phyloP scores from a whole-genome alignment of 2,888 invertebrate genomes.

The Tipula confusa region DNA sequence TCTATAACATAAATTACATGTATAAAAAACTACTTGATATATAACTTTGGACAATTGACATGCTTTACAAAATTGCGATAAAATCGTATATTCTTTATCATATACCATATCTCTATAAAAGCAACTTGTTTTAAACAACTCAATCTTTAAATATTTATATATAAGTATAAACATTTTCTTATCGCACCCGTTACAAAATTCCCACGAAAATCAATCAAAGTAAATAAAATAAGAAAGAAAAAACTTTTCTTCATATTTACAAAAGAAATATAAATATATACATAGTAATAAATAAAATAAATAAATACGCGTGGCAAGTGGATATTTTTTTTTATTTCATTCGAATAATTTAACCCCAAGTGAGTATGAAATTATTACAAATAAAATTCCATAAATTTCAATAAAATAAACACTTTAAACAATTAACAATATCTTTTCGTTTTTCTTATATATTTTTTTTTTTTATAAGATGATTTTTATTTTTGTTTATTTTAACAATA shows the following conservation, averaged over 20 bases:
- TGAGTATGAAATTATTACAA: constrained; percentile 16
- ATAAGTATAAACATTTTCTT: not conserved
- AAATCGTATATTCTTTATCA: not conserved
- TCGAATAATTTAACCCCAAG: constrained; percentile 25
- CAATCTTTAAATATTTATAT: constrained; percentile 7
- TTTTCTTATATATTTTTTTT: not conserved
- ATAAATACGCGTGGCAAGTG: constrained; percentile 25
- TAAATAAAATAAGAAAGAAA: not conserved
- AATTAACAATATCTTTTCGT: not conserved
- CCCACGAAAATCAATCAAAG: constrained; percentile 25
- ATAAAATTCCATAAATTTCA: constrained; percentile 12
- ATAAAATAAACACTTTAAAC: constrained; percentile 25
- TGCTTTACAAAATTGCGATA: not conserved
- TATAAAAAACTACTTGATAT: no score
- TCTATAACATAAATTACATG: no score
- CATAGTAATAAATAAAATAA: constrained; percentile 14
- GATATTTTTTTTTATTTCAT: not conserved
- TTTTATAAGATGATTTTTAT: not conserved
- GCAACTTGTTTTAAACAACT: constrained; percentile 3
- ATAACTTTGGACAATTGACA: no score
- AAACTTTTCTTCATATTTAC: not conserved
- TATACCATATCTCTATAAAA: not conserved
- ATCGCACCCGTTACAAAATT: not conserved
- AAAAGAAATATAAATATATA: not conserved
- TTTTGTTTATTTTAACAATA: constrained; percentile 25